Percentiles rank a stretch among this genome's conserved stretches.
phyloP scores from a whole-genome alignment of 2,113 vertebrate species.

The Cyanoramphus novaezelandiae region DNA sequence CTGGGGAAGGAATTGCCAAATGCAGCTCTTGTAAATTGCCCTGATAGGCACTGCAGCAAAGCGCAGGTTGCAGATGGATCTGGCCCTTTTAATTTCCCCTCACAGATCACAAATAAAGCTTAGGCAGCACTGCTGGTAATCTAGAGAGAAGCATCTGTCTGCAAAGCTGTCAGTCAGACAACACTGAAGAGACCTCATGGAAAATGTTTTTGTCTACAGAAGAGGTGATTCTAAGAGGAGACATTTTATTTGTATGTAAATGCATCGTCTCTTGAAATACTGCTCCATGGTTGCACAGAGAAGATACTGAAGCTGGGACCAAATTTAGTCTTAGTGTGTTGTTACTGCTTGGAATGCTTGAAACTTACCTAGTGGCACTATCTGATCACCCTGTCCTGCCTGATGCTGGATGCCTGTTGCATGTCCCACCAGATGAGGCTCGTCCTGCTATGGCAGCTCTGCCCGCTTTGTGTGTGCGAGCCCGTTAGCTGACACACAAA shows the following conservation, averaged over 20 bases:
- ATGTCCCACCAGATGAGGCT: not conserved
- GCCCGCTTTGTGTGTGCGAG: not conserved
- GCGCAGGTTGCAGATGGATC: not conserved
- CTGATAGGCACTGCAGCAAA: not conserved
- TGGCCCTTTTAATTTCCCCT: accelerated
- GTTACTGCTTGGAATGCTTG: not conserved
- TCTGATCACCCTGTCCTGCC: not conserved
- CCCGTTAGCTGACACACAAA: accelerated
- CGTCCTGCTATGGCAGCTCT: not conserved
- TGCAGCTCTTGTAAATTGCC: not conserved
- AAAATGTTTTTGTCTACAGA: not conserved
- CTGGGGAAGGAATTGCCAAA: not conserved
- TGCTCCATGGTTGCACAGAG: not conserved
- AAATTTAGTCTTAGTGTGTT: not conserved
- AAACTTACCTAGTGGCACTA: not conserved
- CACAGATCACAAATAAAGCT: not conserved
- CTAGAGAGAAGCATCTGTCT: not conserved
- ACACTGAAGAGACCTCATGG: not conserved
- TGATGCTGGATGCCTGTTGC: not conserved
- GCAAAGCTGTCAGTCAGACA: not conserved
- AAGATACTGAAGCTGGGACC: not conserved
- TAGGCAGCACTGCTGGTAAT: not conserved
- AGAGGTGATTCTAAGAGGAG: not conserved
- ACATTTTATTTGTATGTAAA: not conserved
- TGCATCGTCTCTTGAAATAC: not conserved